phyloP scores from a whole-genome alignment of 37 sponge, comb jelly and placozoan genomes.

The Sycon ciliatum region DNA sequence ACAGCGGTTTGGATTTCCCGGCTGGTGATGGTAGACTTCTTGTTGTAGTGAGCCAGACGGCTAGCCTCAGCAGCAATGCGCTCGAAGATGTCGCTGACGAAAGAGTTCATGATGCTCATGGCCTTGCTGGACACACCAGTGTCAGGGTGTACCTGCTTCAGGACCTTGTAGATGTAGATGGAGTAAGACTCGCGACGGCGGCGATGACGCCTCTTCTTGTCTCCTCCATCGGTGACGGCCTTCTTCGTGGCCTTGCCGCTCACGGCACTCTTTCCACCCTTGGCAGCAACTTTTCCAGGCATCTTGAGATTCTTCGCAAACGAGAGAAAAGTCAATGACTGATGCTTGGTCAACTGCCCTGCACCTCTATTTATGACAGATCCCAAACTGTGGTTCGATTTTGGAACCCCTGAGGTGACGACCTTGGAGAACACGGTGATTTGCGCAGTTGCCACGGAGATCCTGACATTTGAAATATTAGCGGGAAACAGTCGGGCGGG shows the following conservation, averaged over 20 bases:
- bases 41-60: constrained; percentile 88
- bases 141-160: constrained; percentile 95
- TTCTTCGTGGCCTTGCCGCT: constrained; percentile 52
- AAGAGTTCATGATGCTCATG: constrained; percentile 95
- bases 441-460: too few relatives aligned
- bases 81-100: constrained; percentile 92
- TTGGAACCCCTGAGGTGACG: too few relatives aligned
- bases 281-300: too few relatives aligned
- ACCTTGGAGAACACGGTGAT: too few relatives aligned
- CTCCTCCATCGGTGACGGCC: constrained; percentile 15
- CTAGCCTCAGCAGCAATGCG: constrained; percentile 78
- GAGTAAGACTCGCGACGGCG: constrained; percentile 78
- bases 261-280: too few relatives aligned
- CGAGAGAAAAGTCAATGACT: too few relatives aligned
- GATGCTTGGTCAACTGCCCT: too few relatives aligned
- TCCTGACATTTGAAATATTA: too few relatives aligned
- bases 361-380: too few relatives aligned
- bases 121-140: constrained; percentile 92
- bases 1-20: constrained; percentile 91
- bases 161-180: constrained; percentile 94
- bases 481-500: too few relatives aligned
- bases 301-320: too few relatives aligned
- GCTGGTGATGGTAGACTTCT: constrained; percentile 79
- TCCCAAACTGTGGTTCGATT: too few relatives aligned
- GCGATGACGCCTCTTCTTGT: constrained; percentile 51